phyloP scores from a whole-genome alignment of 1,140 invertebrate genomes.

The Latrodectus geometricus region DNA sequence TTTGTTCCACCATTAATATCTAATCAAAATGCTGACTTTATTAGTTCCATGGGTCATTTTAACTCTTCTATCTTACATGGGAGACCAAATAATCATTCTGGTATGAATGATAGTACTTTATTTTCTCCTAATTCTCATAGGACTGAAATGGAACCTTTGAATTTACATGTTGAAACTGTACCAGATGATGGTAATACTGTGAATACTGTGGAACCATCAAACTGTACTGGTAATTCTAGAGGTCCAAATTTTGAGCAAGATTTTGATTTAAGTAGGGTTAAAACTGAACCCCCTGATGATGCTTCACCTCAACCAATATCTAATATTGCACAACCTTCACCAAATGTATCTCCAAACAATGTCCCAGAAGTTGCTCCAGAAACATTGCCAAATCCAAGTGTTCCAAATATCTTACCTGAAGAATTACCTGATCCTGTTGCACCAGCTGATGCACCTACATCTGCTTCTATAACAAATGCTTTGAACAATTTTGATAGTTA shows the following conservation, averaged over 20 bases:
- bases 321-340: neutral
- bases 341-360: neutral
- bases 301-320: neutral
- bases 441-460: conserved; percentile 22
- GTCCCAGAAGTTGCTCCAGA: neutral
- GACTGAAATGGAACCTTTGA: neutral
- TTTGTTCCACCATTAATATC: too few relatives aligned
- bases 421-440: neutral
- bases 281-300: neutral
- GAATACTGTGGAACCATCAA: neutral
- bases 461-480: conserved; percentile 20
- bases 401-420: conserved; percentile 1
- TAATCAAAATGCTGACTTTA: too few relatives aligned
- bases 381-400: neutral
- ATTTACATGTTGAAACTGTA: neutral
- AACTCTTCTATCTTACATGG: too few relatives aligned
- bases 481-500: conserved; percentile 54
- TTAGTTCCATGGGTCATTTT: too few relatives aligned
- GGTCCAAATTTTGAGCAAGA: neutral
- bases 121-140: too few relatives aligned
- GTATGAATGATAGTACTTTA: too few relatives aligned
- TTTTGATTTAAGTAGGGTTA: neutral
- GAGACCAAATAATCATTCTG: too few relatives aligned
- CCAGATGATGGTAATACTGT: neutral
- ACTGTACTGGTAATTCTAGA: neutral